Percentiles rank a stretch among this genome's conserved stretches.
phyloP scores from a whole-genome alignment of 2,888 invertebrate genomes.

The Dicranocentrus wangi region DNA sequence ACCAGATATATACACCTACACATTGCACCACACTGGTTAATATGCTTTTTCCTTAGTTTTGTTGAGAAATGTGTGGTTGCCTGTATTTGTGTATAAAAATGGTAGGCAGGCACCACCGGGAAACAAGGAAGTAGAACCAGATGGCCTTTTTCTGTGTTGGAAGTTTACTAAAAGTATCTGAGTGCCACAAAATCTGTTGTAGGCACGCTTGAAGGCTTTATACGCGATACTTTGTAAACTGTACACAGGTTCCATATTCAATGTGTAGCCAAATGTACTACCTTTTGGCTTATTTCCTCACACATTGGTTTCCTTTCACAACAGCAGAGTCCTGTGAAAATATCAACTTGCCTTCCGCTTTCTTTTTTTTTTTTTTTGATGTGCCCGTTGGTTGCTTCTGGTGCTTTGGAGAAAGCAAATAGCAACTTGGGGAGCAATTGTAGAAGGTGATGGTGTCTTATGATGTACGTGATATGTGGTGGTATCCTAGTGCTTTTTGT shows the following conservation, averaged over 20 bases:
- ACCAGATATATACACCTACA: neutral
- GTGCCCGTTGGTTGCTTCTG: constrained; percentile 1
- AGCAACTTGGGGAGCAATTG: constrained; percentile 11
- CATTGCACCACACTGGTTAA: neutral
- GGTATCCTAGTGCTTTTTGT: neutral
- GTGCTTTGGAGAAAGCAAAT: constrained; percentile 8
- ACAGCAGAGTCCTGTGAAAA: neutral
- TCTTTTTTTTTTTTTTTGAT: constrained; percentile 7
- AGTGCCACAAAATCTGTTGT: constrained; percentile 25
- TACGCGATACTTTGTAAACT: too few species aligned
- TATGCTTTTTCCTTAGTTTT: neutral
- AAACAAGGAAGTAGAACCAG: constrained; percentile 1
- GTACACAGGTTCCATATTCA: too few species aligned
- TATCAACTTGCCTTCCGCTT: constrained; percentile 3
- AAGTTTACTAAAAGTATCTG: constrained; percentile 25
- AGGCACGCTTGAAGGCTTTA: constrained; percentile 20
- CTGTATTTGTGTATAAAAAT: constrained; percentile 10
- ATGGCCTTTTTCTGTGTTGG: constrained; percentile 14
- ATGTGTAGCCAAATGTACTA: too few species aligned
- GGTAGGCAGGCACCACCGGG: neutral
- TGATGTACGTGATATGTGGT: neutral
- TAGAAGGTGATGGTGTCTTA: neutral
- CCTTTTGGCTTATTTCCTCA: neutral
- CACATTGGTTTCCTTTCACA: too few species aligned
- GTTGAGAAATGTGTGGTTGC: constrained; percentile 12